These are phyloP conservation scores for Boulengeromyrus knoepffleri DNA, from an alignment of 2,113 vertebrate species.

Conservation along the genomic window DNA sequence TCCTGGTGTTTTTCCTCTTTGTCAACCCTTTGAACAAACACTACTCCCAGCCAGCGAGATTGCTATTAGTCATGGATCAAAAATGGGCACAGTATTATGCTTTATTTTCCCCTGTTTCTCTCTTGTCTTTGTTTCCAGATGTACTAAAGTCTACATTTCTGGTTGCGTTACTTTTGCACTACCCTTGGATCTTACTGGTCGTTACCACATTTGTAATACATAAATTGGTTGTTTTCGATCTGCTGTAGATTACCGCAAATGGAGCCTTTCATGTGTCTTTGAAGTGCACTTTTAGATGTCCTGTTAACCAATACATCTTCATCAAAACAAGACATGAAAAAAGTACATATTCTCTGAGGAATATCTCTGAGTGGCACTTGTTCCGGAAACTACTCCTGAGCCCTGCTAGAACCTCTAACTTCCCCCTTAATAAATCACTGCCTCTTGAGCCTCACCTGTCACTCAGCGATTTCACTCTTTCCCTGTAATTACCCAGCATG, in stretches of 20 bases:
- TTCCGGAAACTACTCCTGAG: neutral
- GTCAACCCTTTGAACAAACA: neutral
- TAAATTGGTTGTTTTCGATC: neutral
- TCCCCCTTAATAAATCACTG: conserved; percentile 5
- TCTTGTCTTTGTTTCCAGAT: neutral
- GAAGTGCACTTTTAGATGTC: neutral
- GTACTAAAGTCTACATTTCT: neutral
- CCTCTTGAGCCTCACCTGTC: neutral
- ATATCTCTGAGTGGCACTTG: neutral
- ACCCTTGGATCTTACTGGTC: neutral
- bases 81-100: neutral
- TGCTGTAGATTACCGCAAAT: neutral
- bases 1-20: neutral
- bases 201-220: neutral
- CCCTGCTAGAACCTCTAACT: neutral
- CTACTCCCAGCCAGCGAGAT: neutral
- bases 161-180: neutral
- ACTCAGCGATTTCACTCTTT: neutral
- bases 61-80: neutral
- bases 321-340: neutral
- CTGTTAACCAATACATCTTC: neutral
- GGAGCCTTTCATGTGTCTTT: neutral
- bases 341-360: neutral
- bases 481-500: neutral
- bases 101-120: neutral